Evolutionary conservation across 2,113 vertebrate species (phyloP), one percentile per base, ranked within the genome.

Genomic region (Vanacampus margaritifer): DNA sequence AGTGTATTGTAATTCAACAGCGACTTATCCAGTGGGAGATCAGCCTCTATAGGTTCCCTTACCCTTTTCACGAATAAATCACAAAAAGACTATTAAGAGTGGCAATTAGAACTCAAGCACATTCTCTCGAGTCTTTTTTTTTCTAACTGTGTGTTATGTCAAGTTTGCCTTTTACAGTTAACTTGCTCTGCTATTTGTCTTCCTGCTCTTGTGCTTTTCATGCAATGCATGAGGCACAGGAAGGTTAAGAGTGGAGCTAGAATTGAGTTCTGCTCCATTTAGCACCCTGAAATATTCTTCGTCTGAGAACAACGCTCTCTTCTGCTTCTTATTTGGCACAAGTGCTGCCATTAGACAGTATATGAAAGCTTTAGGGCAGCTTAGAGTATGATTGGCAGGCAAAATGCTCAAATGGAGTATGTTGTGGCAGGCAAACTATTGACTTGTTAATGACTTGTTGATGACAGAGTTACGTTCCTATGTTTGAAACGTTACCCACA

Each of bases 221-320:
- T 88, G 83, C 83, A 83, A 80, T 86, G 79, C 79, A 86, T 82
- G 83, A 86, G 83, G 84, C 86, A 80, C 82, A 56, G 79, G 85
- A 82, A 86, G 85, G 85, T 89, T 87, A 87, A 83, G 84, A 84
- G 86, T 80, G 79, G 84, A 86, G 85, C 85, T 84, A 80, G 83
- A 88, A 88, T 90, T 71, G 89, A 85, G 89, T 90, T 89, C 86
- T 89, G 86, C 89, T 90, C 89, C 88, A 90, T 90, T 90, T 90
- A 87, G 85, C 84, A 75, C 71, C 75, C 79, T 88, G 84, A 88
- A 88, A 89, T 88, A 90, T 89, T 88, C 89, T 81, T 62, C 39
- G 39, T 84, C 86, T 87, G 77, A 78, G 85, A 88, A 86, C 68
- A 79, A 79, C 82, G 75, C 80, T 77, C 78, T 79, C 79, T 80